phyloP scores from a whole-genome alignment of 2,113 vertebrate species.

The Phylloscopus trochilus region DNA sequence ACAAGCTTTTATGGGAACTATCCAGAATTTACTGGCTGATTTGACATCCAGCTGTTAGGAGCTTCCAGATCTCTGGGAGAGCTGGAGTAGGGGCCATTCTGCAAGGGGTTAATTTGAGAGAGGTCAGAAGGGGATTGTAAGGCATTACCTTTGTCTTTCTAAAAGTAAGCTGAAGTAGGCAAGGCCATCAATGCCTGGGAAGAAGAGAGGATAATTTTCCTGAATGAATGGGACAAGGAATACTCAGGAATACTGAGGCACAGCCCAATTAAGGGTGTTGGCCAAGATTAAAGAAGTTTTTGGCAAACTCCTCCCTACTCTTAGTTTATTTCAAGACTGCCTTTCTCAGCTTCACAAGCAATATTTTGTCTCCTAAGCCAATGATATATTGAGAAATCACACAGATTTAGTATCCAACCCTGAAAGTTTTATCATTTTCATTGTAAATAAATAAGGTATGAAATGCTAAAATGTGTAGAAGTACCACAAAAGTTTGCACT shows the following conservation, averaged over 20 bases:
- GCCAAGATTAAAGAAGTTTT: neutral
- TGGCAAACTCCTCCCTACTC: neutral
- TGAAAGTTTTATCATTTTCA: neutral
- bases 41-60: neutral
- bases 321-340: neutral
- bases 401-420: neutral
- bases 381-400: neutral
- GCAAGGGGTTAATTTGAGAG: neutral
- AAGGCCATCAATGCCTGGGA: neutral
- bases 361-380: neutral
- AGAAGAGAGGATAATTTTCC: neutral
- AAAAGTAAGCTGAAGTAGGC: neutral
- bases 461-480: neutral
- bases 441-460: neutral
- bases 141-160: neutral
- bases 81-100: neutral
- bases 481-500: neutral
- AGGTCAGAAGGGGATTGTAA: neutral
- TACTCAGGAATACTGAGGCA: neutral
- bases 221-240: neutral
- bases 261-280: neutral
- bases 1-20: neutral
- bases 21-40: neutral
- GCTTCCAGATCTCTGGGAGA: neutral
- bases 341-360: neutral